A percentile compares a stretch with the other conserved stretches of the same genome.
Conservation (phyloP, 2,888 invertebrate genomes). For the Operophtera brumata region DNA sequence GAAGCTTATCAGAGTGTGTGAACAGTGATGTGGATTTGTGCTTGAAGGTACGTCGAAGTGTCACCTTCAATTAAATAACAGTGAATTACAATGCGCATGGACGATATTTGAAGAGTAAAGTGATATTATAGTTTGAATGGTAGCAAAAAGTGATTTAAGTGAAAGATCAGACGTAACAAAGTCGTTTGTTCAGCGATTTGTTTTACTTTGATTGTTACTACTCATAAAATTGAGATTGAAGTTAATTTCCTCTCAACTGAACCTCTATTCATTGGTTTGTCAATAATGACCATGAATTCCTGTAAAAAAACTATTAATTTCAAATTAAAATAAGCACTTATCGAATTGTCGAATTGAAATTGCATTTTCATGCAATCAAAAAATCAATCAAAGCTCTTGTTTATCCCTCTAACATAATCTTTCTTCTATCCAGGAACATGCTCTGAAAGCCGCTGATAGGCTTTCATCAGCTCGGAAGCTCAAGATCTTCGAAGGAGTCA, state of each 20-base stretch:
- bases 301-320: too few species aligned
- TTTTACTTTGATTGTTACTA: too few species aligned
- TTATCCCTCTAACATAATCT: conserved; percentile 10
- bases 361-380: too few species aligned
- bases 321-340: too few species aligned
- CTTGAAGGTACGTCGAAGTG: conserved; percentile 60
- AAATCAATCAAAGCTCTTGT: too few species aligned
- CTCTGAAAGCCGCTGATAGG: conserved; percentile 63
- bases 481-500: conserved; percentile 61
- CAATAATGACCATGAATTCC: too few species aligned
- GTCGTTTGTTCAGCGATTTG: not conserved
- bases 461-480: conserved; percentile 59
- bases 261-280: too few species aligned
- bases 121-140: conserved; percentile 5
- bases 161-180: not conserved
- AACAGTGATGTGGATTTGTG: conserved; percentile 71
- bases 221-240: too few species aligned
- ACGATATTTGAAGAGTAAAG: not conserved
- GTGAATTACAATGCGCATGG: conserved; percentile 8
- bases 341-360: too few species aligned
- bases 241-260: too few species aligned
- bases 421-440: conserved; percentile 59
- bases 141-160: conserved; percentile 7
- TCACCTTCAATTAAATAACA: not conserved
- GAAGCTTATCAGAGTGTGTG: conserved; percentile 66